These are phyloP conservation scores for Cynoglossus semilaevis DNA, from an alignment of 2,113 vertebrate genomes.

Conservation along the genomic window DNA sequence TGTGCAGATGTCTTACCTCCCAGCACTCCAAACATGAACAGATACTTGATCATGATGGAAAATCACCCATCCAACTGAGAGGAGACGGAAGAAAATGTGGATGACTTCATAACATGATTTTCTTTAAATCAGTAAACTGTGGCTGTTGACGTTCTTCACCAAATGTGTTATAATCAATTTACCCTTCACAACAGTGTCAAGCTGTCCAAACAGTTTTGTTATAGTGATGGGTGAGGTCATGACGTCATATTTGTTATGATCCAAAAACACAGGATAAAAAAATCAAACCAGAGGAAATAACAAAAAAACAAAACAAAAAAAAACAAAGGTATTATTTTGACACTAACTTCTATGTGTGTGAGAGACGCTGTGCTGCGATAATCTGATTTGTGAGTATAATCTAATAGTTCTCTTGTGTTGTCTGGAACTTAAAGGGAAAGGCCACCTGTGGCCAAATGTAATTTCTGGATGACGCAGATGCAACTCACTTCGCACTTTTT, in stretches of 20 bases:
- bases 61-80: constrained; percentile 45
- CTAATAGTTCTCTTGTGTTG: background rate
- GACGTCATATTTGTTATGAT: background rate
- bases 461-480: constrained; percentile 8
- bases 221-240: constrained; percentile 20
- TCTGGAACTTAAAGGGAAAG: background rate
- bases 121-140: background rate
- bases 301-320: background rate
- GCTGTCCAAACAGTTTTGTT: background rate
- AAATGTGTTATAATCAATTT: background rate
- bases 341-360: background rate
- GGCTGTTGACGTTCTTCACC: background rate
- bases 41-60: constrained; percentile 60
- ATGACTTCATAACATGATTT: background rate
- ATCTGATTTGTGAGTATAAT: background rate
- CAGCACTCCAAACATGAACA: constrained; percentile 58
- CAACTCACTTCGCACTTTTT: background rate
- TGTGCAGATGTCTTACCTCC: constrained; percentile 47
- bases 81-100: background rate
- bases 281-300: background rate
- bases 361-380: background rate
- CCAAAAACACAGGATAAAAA: too few species aligned
- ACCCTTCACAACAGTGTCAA: background rate
- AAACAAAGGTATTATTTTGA: background rate
- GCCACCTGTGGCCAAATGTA: background rate